These are phyloP conservation scores for Matsumyia berberina DNA, from an alignment of 2,888 invertebrate genomes.

Conservation along the genomic window DNA sequence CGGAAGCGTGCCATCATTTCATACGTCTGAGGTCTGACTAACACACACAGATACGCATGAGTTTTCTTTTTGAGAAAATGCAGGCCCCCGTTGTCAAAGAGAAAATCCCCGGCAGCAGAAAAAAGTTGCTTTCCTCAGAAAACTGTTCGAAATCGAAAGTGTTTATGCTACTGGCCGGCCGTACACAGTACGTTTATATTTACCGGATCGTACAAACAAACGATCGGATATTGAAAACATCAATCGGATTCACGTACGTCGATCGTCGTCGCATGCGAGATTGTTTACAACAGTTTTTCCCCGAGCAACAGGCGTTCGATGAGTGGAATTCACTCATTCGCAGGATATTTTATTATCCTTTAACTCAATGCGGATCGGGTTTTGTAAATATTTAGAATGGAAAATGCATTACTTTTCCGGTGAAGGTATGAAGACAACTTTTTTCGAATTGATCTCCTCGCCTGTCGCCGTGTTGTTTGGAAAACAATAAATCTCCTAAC, in stretches of 20 bases:
- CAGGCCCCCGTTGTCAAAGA: conserved; percentile 34
- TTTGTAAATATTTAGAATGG: conserved; percentile 63
- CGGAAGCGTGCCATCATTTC: conserved; percentile 61
- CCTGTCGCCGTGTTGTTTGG: conserved; percentile 44
- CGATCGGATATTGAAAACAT: conserved; percentile 64
- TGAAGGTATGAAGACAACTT: conserved; percentile 23
- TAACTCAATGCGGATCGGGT: conserved; percentile 17
- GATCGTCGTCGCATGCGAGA: conserved; percentile 8
- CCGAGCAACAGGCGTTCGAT: conserved; percentile 57
- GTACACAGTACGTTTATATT: conserved; percentile 37
- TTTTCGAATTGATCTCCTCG: conserved; percentile 47
- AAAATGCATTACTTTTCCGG: conserved; percentile 8
- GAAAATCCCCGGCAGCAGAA: background rate
- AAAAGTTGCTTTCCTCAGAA: conserved; percentile 6
- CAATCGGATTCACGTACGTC: conserved; percentile 66
- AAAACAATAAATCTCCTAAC: conserved; percentile 69
- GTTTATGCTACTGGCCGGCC: conserved; percentile 64
- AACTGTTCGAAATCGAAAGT: conserved; percentile 64
- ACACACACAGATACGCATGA: background rate
- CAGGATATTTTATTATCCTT: conserved; percentile 67
- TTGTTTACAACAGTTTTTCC: conserved; percentile 63
- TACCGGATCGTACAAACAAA: conserved; percentile 67
- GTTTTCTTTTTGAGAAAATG: conserved; percentile 27
- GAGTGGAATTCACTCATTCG: conserved; percentile 27
- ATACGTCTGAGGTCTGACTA: conserved; percentile 29